Conservation (phyloP, 2,113 vertebrate genomes). For the Climacteris rufus region DNA sequence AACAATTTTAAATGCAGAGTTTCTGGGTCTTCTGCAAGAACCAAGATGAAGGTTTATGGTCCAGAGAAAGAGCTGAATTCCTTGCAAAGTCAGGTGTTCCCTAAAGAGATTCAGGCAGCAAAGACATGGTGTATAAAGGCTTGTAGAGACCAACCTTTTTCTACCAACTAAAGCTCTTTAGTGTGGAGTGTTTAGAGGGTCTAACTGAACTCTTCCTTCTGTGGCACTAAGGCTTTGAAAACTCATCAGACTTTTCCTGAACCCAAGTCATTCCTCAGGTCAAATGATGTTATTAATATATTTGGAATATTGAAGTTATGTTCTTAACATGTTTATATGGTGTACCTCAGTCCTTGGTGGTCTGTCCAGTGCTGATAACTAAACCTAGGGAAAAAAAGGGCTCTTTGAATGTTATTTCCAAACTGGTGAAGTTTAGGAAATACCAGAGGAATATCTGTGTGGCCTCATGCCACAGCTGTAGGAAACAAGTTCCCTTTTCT, state of each 20-base stretch:
- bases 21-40: not conserved
- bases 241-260: not conserved
- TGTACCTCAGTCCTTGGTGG: not conserved
- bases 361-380: not conserved
- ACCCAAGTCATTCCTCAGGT: not conserved
- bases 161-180: not conserved
- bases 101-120: not conserved
- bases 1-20: not conserved
- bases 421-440: not conserved
- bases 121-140: not conserved
- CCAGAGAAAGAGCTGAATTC: not conserved
- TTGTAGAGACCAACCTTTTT: not conserved
- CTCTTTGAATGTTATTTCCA: not conserved
- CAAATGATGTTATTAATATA: not conserved
- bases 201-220: not conserved
- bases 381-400: not conserved
- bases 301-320: not conserved
- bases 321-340: not conserved
- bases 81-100: not conserved
- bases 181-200: not conserved
- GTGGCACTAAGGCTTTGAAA: not conserved
- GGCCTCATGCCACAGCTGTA: not conserved
- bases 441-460: not conserved
- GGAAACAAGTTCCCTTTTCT: not conserved
- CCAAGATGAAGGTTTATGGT: not conserved